Evolutionary conservation across 2,113 vertebrate species (phyloP), one percentile per base, ranked within the genome.

Genomic region (Sciurus niger): DNA sequence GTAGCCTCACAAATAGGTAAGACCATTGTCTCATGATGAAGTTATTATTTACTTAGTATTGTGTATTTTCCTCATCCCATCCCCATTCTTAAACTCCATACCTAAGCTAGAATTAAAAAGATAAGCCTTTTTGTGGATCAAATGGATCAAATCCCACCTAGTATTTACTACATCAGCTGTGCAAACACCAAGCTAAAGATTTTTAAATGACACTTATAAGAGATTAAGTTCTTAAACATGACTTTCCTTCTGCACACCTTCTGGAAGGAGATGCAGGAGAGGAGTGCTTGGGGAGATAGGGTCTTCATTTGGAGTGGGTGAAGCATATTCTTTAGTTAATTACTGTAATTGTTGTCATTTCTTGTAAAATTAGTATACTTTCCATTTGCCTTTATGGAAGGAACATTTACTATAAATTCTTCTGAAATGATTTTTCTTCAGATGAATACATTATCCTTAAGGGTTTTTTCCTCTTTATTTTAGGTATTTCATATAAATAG

Each of bases 81-180:
- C 3, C 25, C 13, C 2, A n/a, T 91, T 93, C 7, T 43, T 40
- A 92, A 86, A 74, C 46, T 92, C 17, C 18, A 89, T 11, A 70
- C n/a, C 68, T 8, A 79, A 60, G 40, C 1, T 67, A 90, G 51
- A 86, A 95, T 73, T 79, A 84, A 95, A 18, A 87, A 95, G 60
- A 91, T 70, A 92, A 92, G 58, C 14, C 12, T 94, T 84, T 95
- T 85, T 17, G 28, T 76, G 32, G 24, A 37, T 7, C 32, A 87
- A 67, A 51, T 76, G 32, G 24, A 37, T 7, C 32, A 87, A 67
- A 51, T 72, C 55, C 25, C 85, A 82, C 18, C 32, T 82, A 25
- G 18, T 82, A 40, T 51, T 88, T 93, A 83, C 20, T 37, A 68
- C 8, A 55, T 78, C 70, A 92, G 37, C 37, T 84, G 18, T 89